Evolutionary conservation across 92 coral and sea anemone genomes (phyloP).

Genomic region (Galaxea fascicularis): DNA sequence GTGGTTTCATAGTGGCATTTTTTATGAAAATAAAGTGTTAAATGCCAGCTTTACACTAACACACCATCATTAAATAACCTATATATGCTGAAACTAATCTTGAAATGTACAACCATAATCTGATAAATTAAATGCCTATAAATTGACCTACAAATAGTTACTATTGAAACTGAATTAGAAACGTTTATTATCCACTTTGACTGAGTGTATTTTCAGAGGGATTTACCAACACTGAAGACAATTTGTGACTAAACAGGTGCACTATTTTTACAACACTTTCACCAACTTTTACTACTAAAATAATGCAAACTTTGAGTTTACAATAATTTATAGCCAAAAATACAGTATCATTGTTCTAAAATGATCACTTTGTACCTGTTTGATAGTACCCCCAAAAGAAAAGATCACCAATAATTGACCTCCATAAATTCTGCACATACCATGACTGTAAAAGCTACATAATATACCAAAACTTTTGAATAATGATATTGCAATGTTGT

Average conservation of each 20-base stretch:
- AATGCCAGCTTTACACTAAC: not conserved
- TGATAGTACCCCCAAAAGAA: not conserved
- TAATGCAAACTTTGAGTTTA: conserved; percentile 46
- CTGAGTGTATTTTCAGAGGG: not conserved
- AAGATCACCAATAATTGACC: not conserved
- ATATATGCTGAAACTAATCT: not conserved
- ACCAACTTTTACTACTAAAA: not conserved
- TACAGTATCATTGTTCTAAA: conserved; percentile 12
- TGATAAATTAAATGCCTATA: not conserved
- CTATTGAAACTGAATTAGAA: not conserved
- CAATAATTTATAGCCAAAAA: conserved; percentile 33
- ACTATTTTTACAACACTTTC: conserved; percentile 1
- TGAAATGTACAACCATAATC: not conserved
- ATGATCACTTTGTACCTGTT: not conserved
- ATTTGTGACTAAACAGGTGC: not conserved
- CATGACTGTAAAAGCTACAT: conserved; percentile 1
- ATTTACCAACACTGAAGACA: not conserved
- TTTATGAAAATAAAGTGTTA: not conserved
- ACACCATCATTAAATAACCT: not conserved
- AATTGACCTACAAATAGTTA: not conserved
- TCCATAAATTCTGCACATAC: not conserved
- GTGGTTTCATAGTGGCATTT: not conserved
- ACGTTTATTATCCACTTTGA: not conserved
- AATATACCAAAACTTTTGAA: conserved; percentile 14
- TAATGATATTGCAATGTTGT: not conserved